Conservation (phyloP, 2,113 vertebrate species). For the Psittacara wagleri region DNA sequence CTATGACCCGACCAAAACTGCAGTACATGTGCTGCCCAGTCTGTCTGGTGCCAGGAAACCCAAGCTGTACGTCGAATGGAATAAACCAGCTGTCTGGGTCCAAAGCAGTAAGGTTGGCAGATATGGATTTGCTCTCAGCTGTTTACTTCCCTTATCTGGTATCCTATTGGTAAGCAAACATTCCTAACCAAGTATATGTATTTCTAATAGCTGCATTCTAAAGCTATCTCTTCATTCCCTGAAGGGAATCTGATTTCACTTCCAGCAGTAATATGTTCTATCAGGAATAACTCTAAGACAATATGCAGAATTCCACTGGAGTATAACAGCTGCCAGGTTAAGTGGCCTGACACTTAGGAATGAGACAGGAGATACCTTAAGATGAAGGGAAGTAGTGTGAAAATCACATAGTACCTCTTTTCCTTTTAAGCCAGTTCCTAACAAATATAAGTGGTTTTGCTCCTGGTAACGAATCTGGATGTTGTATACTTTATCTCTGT, state of each 20-base stretch:
- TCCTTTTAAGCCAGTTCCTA: slow-evolving; percentile 89
- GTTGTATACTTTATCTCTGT: slow-evolving; percentile 93
- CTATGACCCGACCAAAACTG: accelerated
- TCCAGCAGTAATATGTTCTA: not conserved
- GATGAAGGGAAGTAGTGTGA: not conserved
- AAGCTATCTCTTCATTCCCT: not conserved
- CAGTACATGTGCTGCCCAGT: accelerated
- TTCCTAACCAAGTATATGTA: not conserved
- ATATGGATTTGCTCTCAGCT: not conserved
- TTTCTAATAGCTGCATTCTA: not conserved
- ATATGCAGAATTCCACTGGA: not conserved
- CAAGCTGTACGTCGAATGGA: not conserved
- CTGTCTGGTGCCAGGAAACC: not conserved
- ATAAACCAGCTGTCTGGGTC: not conserved
- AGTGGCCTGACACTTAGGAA: not conserved
- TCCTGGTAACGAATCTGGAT: slow-evolving; percentile 88
- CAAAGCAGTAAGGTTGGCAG: not conserved
- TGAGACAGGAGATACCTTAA: not conserved
- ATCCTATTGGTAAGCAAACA: not conserved
- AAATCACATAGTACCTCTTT: slow-evolving; percentile 81
- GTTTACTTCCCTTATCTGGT: not conserved
- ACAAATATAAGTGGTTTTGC: slow-evolving; percentile 76
- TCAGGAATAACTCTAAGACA: not conserved
- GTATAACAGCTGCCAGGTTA: not conserved
- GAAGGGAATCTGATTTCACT: not conserved